Evolutionary conservation across 2,797 vertebrate species (phyloP).

Genomic region (Anolis apletophallus): DNA sequence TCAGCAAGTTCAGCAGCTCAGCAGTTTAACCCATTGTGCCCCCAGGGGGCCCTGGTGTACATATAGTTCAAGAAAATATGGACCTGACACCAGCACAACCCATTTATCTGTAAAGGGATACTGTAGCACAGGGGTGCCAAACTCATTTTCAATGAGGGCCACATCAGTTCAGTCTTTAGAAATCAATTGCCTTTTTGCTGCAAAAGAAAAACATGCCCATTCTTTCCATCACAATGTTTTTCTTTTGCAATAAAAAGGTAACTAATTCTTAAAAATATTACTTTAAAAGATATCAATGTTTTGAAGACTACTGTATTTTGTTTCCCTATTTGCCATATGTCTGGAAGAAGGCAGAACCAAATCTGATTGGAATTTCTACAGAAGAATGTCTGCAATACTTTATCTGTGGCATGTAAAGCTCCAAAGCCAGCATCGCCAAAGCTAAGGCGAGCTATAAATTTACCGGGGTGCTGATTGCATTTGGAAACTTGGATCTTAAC

Average conservation of each 20-base stretch:
- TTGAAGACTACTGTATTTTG: background rate
- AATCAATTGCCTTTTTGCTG: background rate
- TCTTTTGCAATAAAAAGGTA: too few relatives aligned
- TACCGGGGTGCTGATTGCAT: constrained; percentile 8
- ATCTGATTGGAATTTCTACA: constrained; percentile 19
- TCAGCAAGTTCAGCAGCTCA: too few relatives aligned
- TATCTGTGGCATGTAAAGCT: background rate
- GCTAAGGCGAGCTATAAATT: constrained; percentile 22
- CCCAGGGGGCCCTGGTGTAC: too few relatives aligned
- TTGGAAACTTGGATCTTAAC: constrained; percentile 11
- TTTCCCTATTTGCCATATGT: constrained; percentile 38
- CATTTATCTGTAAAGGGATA: too few relatives aligned
- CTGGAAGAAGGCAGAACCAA: constrained; percentile 40
- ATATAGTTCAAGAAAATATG: background rate
- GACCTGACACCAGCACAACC: too few relatives aligned
- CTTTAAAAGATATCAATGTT: background rate
- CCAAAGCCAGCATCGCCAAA: background rate
- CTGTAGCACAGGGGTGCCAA: background rate
- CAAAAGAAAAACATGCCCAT: background rate
- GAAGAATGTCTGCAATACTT: background rate
- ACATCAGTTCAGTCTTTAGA: background rate
- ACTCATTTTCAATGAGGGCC: too few relatives aligned
- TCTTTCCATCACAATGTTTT: background rate
- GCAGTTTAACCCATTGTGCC: too few relatives aligned
- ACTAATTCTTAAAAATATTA: too few relatives aligned